Conservation (phyloP, 1,140 invertebrate species). For the Drosophila arizonae region DNA sequence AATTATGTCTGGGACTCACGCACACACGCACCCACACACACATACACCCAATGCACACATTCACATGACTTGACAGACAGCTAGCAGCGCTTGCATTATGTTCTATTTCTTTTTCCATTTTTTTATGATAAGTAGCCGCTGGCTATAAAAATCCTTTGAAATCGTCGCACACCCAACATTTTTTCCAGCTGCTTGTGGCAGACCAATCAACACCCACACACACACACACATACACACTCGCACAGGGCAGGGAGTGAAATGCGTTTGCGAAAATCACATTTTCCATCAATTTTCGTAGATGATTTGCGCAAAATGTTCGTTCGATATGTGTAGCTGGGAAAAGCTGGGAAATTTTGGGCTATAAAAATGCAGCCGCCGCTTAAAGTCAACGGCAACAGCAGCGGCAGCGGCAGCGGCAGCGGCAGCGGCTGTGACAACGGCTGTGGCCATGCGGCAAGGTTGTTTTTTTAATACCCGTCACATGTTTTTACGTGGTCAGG, state of each 20-base stretch:
- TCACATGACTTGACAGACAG: conserved; percentile 75
- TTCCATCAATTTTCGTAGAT: conserved; percentile 78
- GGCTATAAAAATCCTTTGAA: conserved; percentile 77
- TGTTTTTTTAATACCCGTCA: conserved; percentile 73
- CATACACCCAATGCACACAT: conserved; percentile 34
- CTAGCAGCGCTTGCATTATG: conserved; percentile 60
- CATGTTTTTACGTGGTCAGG: conserved; percentile 72
- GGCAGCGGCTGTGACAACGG: conserved; percentile 27
- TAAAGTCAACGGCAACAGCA: conserved; percentile 50
- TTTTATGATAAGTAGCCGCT: conserved; percentile 81
- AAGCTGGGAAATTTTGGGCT: not conserved
- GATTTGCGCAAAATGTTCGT: conserved; percentile 73
- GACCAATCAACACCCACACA: conserved; percentile 68
- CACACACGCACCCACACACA: conserved; percentile 58
- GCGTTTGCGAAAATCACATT: conserved; percentile 64
- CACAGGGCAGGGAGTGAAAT: conserved; percentile 1
- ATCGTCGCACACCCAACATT: conserved; percentile 27
- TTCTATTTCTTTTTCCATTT: conserved; percentile 42
- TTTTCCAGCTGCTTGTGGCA: conserved; percentile 41
- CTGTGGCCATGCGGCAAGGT: conserved; percentile 54
- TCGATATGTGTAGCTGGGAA: conserved; percentile 26
- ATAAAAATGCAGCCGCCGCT: conserved; percentile 61
- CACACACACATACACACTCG: conserved; percentile 41
- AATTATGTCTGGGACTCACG: conserved; percentile 73
- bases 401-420: conserved; percentile 47